A percentile compares a stretch with the other conserved stretches of the same genome.
Evolutionary conservation across 2,888 invertebrate genomes (phyloP).

Genomic region (Tanypteryx hageni): DNA sequence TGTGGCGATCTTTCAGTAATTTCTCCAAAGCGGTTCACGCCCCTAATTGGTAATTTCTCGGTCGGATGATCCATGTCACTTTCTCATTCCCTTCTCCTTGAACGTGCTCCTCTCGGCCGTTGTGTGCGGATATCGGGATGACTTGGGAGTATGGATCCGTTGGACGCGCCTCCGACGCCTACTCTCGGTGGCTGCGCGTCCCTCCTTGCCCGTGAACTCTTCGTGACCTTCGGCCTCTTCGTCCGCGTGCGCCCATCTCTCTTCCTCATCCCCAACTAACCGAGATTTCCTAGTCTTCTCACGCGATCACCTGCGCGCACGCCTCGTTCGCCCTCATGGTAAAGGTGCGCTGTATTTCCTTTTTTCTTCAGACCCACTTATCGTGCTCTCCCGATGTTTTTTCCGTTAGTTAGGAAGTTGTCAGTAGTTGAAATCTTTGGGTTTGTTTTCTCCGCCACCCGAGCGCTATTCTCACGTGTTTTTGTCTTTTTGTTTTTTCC

Average conservation of each 20-base stretch:
- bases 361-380: constrained; percentile 42
- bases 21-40: constrained; percentile 41
- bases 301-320: not conserved
- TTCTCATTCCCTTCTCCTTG: not conserved
- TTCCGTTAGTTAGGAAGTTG: constrained; percentile 2
- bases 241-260: constrained; percentile 25
- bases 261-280: not conserved
- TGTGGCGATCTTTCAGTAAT: constrained; percentile 34
- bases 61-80: constrained; percentile 32
- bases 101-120: not conserved
- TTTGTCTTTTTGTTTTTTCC: not conserved
- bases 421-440: not conserved
- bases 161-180: not conserved
- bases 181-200: not conserved
- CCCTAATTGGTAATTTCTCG: constrained; percentile 61
- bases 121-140: not conserved
- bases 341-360: constrained; percentile 28
- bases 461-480: not conserved
- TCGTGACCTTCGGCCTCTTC: constrained; percentile 25
- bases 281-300: not conserved
- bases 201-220: constrained; percentile 6
- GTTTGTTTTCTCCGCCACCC: not conserved
- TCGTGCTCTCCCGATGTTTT: constrained; percentile 25
- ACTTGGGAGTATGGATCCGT: too few relatives aligned
- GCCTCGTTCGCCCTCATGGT: constrained; percentile 16